Evolutionary conservation across 2,113 vertebrate genomes (phyloP).

Genomic region (Acinonyx jubatus): DNA sequence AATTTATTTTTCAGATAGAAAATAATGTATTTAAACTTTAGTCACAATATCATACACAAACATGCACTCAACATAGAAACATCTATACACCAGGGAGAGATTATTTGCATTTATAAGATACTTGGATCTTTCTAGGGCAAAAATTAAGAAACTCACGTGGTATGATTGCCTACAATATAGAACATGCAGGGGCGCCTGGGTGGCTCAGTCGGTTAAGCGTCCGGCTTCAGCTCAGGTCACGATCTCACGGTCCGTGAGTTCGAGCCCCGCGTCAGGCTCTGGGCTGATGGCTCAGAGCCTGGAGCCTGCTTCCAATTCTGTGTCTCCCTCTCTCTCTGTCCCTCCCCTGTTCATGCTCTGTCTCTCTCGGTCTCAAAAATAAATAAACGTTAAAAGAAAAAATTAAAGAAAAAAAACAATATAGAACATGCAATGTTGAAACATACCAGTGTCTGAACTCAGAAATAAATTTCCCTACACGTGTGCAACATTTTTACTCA

Average conservation of each 20-base stretch:
- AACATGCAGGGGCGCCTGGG: neutral
- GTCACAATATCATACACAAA: neutral
- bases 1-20: neutral
- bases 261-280: too few relatives aligned
- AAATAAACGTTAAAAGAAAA: too few relatives aligned
- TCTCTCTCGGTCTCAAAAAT: too few relatives aligned
- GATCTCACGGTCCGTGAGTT: too few relatives aligned
- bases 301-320: too few relatives aligned
- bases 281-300: too few relatives aligned
- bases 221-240: too few relatives aligned
- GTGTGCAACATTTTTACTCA: neutral
- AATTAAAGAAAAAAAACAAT: neutral
- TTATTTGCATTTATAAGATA: neutral
- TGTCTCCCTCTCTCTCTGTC: too few relatives aligned
- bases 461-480: neutral
- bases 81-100: neutral
- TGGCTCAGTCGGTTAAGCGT: too few relatives aligned
- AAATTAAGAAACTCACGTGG: neutral
- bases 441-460: neutral
- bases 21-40: neutral
- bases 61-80: neutral
- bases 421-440: neutral
- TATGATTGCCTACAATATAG: neutral
- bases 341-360: too few relatives aligned
- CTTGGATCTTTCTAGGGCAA: neutral